Evolutionary conservation across 1,140 invertebrate genomes (phyloP), one percentile per base, ranked within the genome.

Genomic region (Macrotrachela quadricornifera): DNA sequence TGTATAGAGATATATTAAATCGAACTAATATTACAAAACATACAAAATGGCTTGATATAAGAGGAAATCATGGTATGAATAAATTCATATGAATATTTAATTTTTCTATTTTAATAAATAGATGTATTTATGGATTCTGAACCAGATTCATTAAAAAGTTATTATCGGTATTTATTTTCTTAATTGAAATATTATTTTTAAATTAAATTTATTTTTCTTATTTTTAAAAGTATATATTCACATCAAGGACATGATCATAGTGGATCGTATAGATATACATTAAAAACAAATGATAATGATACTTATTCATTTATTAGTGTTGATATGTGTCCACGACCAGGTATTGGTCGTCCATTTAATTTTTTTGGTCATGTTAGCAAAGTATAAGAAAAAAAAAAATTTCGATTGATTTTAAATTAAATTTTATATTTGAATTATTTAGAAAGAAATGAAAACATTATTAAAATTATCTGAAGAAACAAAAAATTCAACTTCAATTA

Each of bases 21-120:
- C 74, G 80, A 56, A 78, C 76, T 56, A 74, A 78, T 57, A 39
- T 59, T 45, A 37, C 53, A 13, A 71, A 78, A 46, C 78, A 76
- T 64, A 83, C 82, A 6, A 70, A 76, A 12, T 91, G 85, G 85
- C 70, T 91, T 45, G 87, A 91, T 71, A 80, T 88, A 54, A 74
- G 85, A 69, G 87, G 87, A 66, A 92, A 92, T 75, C 87, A 92
- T 78, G 86, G 85, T 87, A 57, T 48, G 37, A 15, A 39, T 40
- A 37, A n/a, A n/a, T n/a, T n/a, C n/a, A n/a, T n/a, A 30, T 30
- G 21, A 30, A 30, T 30, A 30, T 30, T 30, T 2, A 30, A 30
- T 30, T 30, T 30, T 4, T 4, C 8, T 30, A 30, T 30, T 30
- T 30, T 2, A 30, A 30, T 30, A 8, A 30, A 44, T 37, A 53